Conservation (phyloP, 1,140 invertebrate genomes). For the Agraylea sexmaculata region DNA sequence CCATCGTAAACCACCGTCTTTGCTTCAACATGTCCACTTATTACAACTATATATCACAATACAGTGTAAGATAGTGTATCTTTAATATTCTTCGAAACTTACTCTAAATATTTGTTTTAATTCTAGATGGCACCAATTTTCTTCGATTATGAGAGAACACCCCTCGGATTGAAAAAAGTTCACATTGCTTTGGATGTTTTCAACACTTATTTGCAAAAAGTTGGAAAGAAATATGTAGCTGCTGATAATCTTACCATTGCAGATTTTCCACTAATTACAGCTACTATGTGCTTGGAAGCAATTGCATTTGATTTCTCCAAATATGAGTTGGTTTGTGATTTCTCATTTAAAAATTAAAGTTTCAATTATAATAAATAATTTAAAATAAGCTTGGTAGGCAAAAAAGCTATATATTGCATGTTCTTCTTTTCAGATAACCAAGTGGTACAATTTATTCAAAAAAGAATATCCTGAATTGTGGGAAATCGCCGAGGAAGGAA, state of each 20-base stretch:
- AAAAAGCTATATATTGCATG: background rate
- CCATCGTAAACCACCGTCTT: constrained; percentile 61
- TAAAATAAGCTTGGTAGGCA: background rate
- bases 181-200: constrained; percentile 53
- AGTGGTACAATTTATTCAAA: constrained; percentile 61
- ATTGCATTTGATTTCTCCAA: constrained; percentile 51
- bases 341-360: background rate
- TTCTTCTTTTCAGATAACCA: constrained; percentile 29
- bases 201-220: constrained; percentile 49
- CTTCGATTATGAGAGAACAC: constrained; percentile 55
- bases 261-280: constrained; percentile 55
- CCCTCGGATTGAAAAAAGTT: constrained; percentile 50
- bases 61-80: constrained; percentile 40
- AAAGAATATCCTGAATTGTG: constrained; percentile 51
- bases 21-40: constrained; percentile 65
- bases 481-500: constrained; percentile 50
- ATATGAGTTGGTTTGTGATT: constrained; percentile 35
- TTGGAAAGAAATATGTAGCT: constrained; percentile 52
- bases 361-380: background rate
- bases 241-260: constrained; percentile 58
- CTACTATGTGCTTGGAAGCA: constrained; percentile 59
- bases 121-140: constrained; percentile 59
- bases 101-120: constrained; percentile 11
- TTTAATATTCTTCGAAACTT: too few relatives aligned
- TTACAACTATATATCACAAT: constrained; percentile 55